Evolutionary conservation across 53 echinoderm and acorn worm species (phyloP).

Genomic region (Antedon mediterranea): DNA sequence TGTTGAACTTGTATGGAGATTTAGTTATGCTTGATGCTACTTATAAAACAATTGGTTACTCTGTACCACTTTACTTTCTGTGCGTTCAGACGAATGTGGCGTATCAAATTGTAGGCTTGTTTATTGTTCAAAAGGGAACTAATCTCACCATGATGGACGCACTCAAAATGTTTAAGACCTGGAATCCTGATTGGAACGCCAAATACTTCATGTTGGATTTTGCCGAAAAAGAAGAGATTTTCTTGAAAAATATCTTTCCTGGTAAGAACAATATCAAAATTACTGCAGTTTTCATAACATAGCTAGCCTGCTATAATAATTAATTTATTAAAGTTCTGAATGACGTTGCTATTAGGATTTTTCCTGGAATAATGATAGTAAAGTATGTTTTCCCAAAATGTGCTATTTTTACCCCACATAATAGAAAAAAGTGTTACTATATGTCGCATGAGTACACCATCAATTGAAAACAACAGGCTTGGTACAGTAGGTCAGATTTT

Average conservation of each 20-base stretch:
- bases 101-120: not conserved
- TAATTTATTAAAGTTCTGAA: no score
- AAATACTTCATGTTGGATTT: not conserved
- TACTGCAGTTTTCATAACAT: no score
- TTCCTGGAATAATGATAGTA: no score
- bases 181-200: not conserved
- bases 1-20: not conserved
- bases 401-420: no score
- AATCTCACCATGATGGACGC: not conserved
- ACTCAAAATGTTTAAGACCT: not conserved
- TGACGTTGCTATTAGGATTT: no score
- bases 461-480: no score
- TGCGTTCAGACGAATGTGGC: not conserved
- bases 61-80: not conserved
- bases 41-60: not conserved
- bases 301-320: no score
- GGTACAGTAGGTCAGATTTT: no score
- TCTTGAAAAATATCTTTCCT: not conserved
- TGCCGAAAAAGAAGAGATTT: not conserved
- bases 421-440: no score
- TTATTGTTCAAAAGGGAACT: not conserved
- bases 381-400: no score
- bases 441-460: no score
- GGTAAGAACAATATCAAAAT: not conserved
- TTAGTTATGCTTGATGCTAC: not conserved